Conservation (phyloP, 2,797 vertebrate genomes). For the Liasis olivaceus region DNA sequence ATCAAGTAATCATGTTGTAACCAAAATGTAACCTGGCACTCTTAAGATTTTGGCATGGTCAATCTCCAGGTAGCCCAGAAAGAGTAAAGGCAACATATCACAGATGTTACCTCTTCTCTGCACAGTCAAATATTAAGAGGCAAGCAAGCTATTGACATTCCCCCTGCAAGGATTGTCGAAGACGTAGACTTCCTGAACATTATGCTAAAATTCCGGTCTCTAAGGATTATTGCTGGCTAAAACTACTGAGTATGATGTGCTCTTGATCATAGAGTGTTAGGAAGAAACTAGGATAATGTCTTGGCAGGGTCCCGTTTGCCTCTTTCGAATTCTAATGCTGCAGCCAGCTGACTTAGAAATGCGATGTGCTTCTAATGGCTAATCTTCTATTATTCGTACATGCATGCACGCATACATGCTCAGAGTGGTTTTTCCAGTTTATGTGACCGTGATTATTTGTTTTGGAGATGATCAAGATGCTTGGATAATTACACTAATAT, state of each 20-base stretch:
- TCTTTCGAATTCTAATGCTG: neutral
- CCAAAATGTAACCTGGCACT: neutral
- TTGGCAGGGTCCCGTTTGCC: neutral
- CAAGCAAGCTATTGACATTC: neutral
- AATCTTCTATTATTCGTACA: neutral
- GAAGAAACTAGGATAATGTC: neutral
- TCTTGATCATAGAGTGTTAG: neutral
- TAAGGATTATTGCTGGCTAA: neutral
- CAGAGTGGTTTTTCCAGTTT: neutral
- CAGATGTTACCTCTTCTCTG: neutral
- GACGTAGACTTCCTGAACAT: neutral
- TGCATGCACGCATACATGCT: neutral
- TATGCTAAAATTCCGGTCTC: neutral
- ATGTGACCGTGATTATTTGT: neutral
- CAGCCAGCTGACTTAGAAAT: neutral
- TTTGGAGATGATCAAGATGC: neutral
- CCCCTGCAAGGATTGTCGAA: neutral
- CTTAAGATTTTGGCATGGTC: neutral
- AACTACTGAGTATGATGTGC: neutral
- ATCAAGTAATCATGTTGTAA: neutral
- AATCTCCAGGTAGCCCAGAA: neutral
- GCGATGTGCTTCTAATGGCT: neutral
- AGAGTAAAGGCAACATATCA: neutral
- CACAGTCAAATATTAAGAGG: neutral
- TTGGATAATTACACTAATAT: neutral